These are phyloP conservation scores for Tuberolachnus salignus DNA, from an alignment of 2,888 invertebrate genomes.

Conservation along the genomic window DNA sequence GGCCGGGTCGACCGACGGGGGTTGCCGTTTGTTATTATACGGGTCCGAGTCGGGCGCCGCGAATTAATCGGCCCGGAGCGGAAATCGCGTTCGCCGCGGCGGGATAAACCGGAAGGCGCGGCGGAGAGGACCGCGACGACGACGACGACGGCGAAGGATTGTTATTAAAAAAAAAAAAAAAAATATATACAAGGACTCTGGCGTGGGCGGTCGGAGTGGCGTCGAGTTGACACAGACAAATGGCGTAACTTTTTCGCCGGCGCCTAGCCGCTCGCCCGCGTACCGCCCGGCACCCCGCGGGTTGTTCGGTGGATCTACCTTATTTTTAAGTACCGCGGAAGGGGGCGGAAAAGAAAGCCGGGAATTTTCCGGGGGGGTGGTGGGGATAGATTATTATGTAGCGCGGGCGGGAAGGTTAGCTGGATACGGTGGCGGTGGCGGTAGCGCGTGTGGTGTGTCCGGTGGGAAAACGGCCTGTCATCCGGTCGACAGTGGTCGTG, in stretches of 20 bases:
- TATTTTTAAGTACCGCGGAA: background rate
- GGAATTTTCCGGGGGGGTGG: background rate
- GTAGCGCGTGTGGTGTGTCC: background rate
- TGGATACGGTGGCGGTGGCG: too few species aligned
- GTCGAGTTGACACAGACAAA: constrained; percentile 33
- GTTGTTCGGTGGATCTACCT: background rate
- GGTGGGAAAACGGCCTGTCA: constrained; percentile 2
- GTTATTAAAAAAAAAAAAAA: background rate
- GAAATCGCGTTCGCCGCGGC: too few species aligned
- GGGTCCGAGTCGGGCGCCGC: too few species aligned
- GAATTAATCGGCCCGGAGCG: too few species aligned
- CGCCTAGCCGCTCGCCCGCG: background rate
- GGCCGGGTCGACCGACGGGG: too few species aligned
- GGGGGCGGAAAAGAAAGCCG: background rate
- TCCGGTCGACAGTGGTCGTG: background rate
- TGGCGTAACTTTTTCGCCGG: constrained; percentile 28
- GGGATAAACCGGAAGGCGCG: too few species aligned
- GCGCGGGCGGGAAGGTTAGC: background rate
- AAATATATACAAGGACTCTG: background rate
- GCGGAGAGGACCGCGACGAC: background rate
- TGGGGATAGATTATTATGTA: background rate
- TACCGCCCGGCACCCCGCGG: background rate
- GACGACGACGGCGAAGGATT: background rate
- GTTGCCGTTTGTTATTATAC: too few species aligned
- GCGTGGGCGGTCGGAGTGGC: background rate